Conservation (phyloP, 2,797 vertebrate species). For the Cyclopterus lumpus region DNA sequence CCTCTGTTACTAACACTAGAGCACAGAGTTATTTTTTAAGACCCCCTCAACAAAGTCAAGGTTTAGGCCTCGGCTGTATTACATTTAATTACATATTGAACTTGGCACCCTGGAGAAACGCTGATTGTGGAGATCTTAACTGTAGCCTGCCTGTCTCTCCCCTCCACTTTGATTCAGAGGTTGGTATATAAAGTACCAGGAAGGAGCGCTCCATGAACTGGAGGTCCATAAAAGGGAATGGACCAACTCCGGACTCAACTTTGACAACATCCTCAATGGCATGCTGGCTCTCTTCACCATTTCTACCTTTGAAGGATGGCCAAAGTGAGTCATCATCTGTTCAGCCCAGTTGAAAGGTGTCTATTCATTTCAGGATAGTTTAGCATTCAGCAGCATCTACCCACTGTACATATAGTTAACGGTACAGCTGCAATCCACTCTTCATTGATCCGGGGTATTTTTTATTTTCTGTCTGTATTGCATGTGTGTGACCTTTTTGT, state of each 20-base stretch:
- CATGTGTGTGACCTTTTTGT: not conserved
- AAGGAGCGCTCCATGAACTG: constrained; percentile 86
- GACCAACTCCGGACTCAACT: constrained; percentile 89
- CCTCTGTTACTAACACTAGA: too few species aligned
- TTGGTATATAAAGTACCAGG: constrained; percentile 87
- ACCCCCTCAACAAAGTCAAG: too few species aligned
- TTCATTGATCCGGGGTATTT: not conserved
- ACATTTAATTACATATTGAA: not conserved
- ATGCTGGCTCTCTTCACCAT: constrained; percentile 96
- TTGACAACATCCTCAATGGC: constrained; percentile 92
- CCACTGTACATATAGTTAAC: not conserved
- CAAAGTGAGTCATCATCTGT: constrained; percentile 82
- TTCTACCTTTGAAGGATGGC: constrained; percentile 97
- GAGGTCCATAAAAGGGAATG: constrained; percentile 82
- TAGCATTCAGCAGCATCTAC: not conserved
- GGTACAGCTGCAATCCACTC: not conserved
- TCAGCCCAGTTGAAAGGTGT: not conserved
- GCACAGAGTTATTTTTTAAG: too few species aligned
- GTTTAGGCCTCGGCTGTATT: too few species aligned
- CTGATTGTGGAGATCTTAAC: not conserved
- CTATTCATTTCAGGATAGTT: not conserved
- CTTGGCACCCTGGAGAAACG: not conserved
- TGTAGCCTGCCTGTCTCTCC: constrained; percentile 4
- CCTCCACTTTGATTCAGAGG: constrained; percentile 76
- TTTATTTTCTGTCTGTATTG: not conserved